A percentile compares a stretch with the other conserved stretches of the same genome.
Evolutionary conservation across 2,113 vertebrate genomes (phyloP).

Genomic region (Pan paniscus): DNA sequence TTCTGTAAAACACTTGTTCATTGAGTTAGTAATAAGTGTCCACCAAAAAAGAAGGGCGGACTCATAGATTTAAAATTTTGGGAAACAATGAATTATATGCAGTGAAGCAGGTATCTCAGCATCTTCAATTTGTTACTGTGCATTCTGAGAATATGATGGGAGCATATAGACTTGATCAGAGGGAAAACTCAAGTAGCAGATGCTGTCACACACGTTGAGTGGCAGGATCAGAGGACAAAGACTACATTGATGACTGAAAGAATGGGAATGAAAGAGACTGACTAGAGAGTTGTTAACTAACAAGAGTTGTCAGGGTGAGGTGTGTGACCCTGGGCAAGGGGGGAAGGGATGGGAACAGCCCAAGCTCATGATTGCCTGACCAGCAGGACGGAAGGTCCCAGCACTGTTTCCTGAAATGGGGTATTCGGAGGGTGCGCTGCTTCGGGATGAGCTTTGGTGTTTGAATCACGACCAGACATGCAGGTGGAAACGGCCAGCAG

Average conservation of each 20-base stretch:
- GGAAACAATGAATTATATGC: neutral
- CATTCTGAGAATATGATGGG: neutral
- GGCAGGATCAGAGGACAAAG: neutral
- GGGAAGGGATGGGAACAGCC: neutral
- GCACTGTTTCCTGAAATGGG: too few relatives aligned
- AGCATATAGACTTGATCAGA: neutral
- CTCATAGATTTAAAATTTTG: neutral
- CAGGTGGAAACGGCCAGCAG: neutral
- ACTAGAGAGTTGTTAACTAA: too few relatives aligned
- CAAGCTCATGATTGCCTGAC: too few relatives aligned
- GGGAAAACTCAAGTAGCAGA: neutral
- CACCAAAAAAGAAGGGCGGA: neutral
- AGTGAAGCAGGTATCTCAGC: neutral
- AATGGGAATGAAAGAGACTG: neutral
- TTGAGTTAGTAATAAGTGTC: neutral
- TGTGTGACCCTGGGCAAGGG: too few relatives aligned
- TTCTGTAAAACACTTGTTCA: neutral
- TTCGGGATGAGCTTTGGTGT: neutral
- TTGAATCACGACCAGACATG: fast-evolving
- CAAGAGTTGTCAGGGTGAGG: too few relatives aligned
- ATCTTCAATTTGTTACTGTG: neutral
- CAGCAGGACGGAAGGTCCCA: fast-evolving
- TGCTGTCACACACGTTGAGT: neutral
- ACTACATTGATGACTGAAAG: too few relatives aligned
- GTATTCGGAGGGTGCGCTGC: neutral